A percentile compares a stretch with the other conserved stretches of the same genome.
Conservation (phyloP, 30 jellyfish, hydroid and myxozoan species). For the Turritopsis dohrnii region DNA sequence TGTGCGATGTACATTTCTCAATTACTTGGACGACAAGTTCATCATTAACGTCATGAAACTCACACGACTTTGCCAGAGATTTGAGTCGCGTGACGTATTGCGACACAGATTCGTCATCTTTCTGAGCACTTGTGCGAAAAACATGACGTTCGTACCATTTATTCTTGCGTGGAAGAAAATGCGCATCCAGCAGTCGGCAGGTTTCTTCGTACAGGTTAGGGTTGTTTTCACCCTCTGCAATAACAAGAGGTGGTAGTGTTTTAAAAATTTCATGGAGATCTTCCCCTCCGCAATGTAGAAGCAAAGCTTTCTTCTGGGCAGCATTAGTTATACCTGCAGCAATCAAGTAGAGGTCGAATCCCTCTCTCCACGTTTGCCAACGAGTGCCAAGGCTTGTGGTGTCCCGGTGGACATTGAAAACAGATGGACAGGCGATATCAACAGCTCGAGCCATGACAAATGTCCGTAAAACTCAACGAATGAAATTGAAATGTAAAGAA, state of each 20-base stretch:
- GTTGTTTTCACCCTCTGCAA: too few species aligned
- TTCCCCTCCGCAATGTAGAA: conserved; percentile 51
- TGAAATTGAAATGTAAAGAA: not conserved
- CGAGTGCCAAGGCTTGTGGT: conserved; percentile 46
- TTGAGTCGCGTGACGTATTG: conserved; percentile 46
- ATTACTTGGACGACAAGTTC: conserved; percentile 48
- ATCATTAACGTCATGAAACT: conserved; percentile 32
- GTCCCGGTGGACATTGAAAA: conserved; percentile 45
- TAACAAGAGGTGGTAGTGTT: too few species aligned
- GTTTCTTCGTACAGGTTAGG: not conserved
- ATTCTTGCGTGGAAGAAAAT: conserved; percentile 28
- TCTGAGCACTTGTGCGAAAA: conserved; percentile 31
- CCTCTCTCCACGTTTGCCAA: conserved; percentile 53
- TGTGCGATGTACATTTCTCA: conserved; percentile 40
- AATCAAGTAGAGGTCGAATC: conserved; percentile 37
- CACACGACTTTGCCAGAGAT: conserved; percentile 53
- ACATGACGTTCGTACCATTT: conserved; percentile 35
- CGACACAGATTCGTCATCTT: conserved; percentile 40
- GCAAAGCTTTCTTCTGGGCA: conserved; percentile 43
- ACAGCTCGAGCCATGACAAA: conserved; percentile 9
- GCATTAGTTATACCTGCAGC: conserved; percentile 37
- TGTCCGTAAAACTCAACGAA: not conserved
- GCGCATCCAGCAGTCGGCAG: not conserved
- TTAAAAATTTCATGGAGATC: conserved; percentile 15
- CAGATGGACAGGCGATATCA: conserved; percentile 32